phyloP scores from a whole-genome alignment of 1,140 invertebrate species.

The Trachymyrmex septentrionalis region DNA sequence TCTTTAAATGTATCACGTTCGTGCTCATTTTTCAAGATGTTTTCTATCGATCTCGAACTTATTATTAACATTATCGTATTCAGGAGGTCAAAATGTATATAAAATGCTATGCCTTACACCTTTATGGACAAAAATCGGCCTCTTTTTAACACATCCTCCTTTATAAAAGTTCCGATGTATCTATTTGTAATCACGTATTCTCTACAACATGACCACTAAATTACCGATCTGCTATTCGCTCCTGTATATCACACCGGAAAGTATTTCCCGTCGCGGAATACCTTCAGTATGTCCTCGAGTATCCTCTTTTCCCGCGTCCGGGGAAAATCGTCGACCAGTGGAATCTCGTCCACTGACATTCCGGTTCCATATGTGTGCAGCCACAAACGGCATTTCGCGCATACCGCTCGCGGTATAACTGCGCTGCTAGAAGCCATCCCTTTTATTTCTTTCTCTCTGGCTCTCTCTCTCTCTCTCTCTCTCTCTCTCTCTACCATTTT shows the following conservation, averaged over 20 bases:
- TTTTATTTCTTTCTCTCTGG: neutral
- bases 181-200: neutral
- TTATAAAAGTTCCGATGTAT: neutral
- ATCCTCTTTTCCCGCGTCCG: slow-evolving; percentile 25
- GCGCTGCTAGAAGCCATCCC: slow-evolving; percentile 14
- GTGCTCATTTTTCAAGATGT: too few species aligned
- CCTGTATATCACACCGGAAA: slow-evolving; percentile 8
- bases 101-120: too few species aligned
- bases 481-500: neutral
- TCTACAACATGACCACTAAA: neutral
- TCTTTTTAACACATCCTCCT: too few species aligned
- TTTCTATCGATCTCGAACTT: too few species aligned
- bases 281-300: slow-evolving; percentile 7
- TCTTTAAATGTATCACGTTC: too few species aligned
- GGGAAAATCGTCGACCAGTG: slow-evolving; percentile 62
- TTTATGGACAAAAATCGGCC: too few species aligned
- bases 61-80: too few species aligned
- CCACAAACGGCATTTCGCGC: slow-evolving; percentile 63
- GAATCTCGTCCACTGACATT: slow-evolving; percentile 74
- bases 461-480: neutral
- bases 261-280: slow-evolving; percentile 8
- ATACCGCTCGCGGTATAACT: slow-evolving; percentile 47
- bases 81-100: too few species aligned
- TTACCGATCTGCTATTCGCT: neutral
- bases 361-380: slow-evolving; percentile 66